phyloP scores from a whole-genome alignment of 1,140 invertebrate genomes.

The Zaprionus kolodkinae region DNA sequence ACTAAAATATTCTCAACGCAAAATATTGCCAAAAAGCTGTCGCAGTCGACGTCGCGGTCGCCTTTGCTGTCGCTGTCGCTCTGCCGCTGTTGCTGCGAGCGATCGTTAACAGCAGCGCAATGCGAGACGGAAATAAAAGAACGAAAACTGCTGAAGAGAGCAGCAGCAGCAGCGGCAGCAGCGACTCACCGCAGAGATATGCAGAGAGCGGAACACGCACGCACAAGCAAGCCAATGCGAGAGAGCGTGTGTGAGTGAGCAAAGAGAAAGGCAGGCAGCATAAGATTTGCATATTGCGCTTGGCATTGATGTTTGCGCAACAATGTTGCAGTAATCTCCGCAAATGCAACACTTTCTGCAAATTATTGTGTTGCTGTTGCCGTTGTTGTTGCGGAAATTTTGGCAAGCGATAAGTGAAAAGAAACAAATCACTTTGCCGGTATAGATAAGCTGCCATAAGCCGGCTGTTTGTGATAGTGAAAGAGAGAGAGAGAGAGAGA shows the following conservation, averaged over 20 bases:
- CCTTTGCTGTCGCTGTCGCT: neutral
- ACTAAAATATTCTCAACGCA: conserved; percentile 70
- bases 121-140: conserved; percentile 75
- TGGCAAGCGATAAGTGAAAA: conserved; percentile 26
- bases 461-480: conserved; percentile 46
- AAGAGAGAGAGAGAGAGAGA: conserved; percentile 26
- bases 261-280: conserved; percentile 20
- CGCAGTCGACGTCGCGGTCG: neutral
- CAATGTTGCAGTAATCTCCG: conserved; percentile 2
- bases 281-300: conserved; percentile 12
- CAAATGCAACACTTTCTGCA: conserved; percentile 13
- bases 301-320: conserved; percentile 65
- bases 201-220: neutral
- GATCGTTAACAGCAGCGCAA: conserved; percentile 70
- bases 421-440: conserved; percentile 56
- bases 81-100: conserved; percentile 1
- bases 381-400: conserved; percentile 30
- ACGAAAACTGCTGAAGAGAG: conserved; percentile 52
- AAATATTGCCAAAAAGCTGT: conserved; percentile 67
- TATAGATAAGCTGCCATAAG: conserved; percentile 67
- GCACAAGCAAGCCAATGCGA: conserved; percentile 16
- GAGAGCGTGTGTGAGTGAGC: neutral
- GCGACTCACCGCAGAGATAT: neutral
- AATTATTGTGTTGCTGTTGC: conserved; percentile 21
- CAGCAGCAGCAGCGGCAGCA: conserved; percentile 39